Evolutionary conservation across 1,140 invertebrate genomes (phyloP).

Genomic region (Ylistrum balloti): DNA sequence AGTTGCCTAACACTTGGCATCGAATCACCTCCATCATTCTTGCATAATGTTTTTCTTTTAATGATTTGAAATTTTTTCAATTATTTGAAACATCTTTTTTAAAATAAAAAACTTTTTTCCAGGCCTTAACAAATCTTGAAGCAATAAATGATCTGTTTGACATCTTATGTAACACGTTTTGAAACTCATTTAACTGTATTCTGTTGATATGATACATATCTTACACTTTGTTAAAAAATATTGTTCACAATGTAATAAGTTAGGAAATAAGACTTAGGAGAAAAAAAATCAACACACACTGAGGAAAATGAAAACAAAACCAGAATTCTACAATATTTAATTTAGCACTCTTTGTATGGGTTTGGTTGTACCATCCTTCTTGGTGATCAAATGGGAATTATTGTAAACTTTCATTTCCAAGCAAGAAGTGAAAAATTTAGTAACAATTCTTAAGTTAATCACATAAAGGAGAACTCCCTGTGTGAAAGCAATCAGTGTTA

Average conservation of each 20-base stretch:
- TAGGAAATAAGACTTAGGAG: neutral
- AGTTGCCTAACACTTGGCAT: neutral
- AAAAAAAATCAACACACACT: conserved; percentile 27
- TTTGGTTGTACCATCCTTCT: neutral
- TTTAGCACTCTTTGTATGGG: conserved; percentile 38
- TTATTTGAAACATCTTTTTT: neutral
- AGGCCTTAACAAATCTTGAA: neutral
- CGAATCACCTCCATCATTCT: neutral
- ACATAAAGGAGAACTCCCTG: neutral
- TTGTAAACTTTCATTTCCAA: neutral
- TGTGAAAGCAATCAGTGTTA: neutral
- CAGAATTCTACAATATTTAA: neutral
- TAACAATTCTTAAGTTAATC: conserved; percentile 1
- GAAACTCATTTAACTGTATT: too few species aligned
- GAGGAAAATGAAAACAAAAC: neutral
- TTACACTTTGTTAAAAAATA: neutral
- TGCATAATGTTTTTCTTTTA: neutral
- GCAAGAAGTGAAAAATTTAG: neutral
- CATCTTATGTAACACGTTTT: too few species aligned
- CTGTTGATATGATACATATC: too few species aligned
- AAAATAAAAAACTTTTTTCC: neutral
- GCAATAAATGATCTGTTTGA: neutral
- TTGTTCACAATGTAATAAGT: conserved; percentile 34
- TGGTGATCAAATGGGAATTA: neutral
- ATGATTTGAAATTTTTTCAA: too few species aligned